Conservation (phyloP, 2,888 invertebrate genomes). For the Heliothis peltigera region DNA sequence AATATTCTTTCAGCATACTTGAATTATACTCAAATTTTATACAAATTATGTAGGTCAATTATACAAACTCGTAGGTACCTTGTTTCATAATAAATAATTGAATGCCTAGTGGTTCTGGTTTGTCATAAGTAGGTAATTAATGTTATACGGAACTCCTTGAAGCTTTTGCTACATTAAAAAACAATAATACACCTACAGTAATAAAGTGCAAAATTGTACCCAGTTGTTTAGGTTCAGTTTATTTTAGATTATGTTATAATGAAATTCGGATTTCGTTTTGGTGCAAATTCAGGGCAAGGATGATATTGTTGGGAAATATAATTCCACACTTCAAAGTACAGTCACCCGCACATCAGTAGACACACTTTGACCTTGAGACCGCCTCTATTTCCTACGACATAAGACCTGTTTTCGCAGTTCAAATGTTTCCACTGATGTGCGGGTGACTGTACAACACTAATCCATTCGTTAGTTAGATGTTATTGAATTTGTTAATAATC, state of each 20-base stretch:
- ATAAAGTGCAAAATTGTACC: slow-evolving; percentile 69
- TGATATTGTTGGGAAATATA: background rate
- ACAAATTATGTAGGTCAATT: background rate
- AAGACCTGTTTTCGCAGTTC: too few species aligned
- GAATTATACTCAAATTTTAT: too few species aligned
- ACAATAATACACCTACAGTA: slow-evolving; percentile 39
- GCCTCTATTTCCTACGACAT: too few species aligned
- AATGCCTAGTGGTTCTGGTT: background rate
- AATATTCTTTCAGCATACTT: too few species aligned
- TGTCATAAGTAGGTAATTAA: slow-evolving; percentile 10
- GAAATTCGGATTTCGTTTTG: slow-evolving; percentile 65
- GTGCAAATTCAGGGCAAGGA: slow-evolving; percentile 26
- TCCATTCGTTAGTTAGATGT: too few species aligned
- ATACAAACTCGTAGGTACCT: slow-evolving; percentile 36
- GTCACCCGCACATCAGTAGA: too few species aligned
- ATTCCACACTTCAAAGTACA: too few species aligned
- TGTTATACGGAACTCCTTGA: slow-evolving; percentile 28
- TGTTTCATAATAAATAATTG: slow-evolving; percentile 14
- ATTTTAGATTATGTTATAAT: slow-evolving; percentile 64
- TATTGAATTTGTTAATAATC: too few species aligned
- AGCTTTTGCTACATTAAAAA: slow-evolving; percentile 57
- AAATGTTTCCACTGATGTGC: too few species aligned
- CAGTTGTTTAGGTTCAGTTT: slow-evolving; percentile 58
- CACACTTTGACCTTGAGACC: too few species aligned
- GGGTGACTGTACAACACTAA: too few species aligned